Conservation (phyloP, 1,140 invertebrate genomes). For the Coelopa frigida region DNA sequence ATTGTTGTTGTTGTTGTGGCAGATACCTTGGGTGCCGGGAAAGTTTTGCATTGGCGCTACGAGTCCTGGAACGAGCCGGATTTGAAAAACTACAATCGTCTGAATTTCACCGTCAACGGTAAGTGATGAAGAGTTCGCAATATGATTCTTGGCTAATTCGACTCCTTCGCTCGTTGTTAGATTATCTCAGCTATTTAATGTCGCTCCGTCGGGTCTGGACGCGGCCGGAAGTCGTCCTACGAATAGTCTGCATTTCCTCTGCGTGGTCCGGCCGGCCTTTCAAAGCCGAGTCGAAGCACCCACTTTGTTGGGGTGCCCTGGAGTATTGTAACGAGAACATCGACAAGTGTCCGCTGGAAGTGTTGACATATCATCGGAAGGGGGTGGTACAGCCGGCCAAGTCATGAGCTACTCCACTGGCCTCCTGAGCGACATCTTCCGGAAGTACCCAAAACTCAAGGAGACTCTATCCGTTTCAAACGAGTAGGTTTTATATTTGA, state of each 20-base stretch:
- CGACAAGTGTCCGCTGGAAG: conserved; percentile 42
- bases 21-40: conserved; percentile 42
- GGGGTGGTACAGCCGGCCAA: conserved; percentile 40
- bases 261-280: conserved; percentile 49
- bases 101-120: conserved; percentile 46
- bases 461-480: conserved; percentile 45
- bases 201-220: conserved; percentile 35
- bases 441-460: conserved; percentile 39
- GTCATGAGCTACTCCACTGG: conserved; percentile 38
- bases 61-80: conserved; percentile 52
- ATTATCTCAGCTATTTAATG: conserved; percentile 36
- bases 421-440: conserved; percentile 35
- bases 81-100: conserved; percentile 44
- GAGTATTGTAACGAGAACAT: conserved; percentile 39
- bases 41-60: conserved; percentile 46
- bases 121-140: conserved; percentile 10
- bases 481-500: conserved; percentile 28
- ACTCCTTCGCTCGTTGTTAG: too few species aligned
- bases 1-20: too few species aligned
- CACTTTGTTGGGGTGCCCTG: conserved; percentile 47
- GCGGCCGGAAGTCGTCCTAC: conserved; percentile 17
- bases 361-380: conserved; percentile 48
- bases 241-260: conserved; percentile 24
- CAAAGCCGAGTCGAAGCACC: conserved; percentile 38
- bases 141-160: conserved; percentile 8